phyloP scores from a whole-genome alignment of 2,888 invertebrate genomes.

The Drosophila flavopinicola region DNA sequence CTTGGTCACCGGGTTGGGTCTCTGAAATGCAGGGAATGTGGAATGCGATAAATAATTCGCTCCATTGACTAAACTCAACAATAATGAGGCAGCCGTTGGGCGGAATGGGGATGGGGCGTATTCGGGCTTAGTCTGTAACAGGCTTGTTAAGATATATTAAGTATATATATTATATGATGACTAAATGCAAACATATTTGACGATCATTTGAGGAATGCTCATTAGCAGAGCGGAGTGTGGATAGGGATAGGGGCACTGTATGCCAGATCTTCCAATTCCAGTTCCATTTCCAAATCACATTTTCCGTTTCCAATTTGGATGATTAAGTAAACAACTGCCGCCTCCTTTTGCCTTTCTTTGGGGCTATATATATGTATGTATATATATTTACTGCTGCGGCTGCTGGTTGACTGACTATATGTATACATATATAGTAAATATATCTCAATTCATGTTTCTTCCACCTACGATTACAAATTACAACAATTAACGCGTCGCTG shows the following conservation, averaged over 20 bases:
- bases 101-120: not conserved
- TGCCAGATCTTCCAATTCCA: not conserved
- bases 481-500: slow-evolving; percentile 4
- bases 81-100: not conserved
- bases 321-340: slow-evolving; percentile 27
- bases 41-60: slow-evolving; percentile 24
- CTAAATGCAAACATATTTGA: slow-evolving; percentile 2
- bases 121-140: not conserved
- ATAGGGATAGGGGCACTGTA: not conserved
- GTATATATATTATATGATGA: not conserved
- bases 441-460: not conserved
- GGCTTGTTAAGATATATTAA: not conserved
- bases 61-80: slow-evolving; percentile 16
- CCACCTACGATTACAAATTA: slow-evolving; percentile 5
- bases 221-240: not conserved
- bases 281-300: slow-evolving; percentile 5
- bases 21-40: slow-evolving; percentile 8
- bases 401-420: slow-evolving; percentile 26
- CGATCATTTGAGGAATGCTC: slow-evolving; percentile 8
- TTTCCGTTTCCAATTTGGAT: slow-evolving; percentile 11
- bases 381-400: slow-evolving; percentile 16
- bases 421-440: slow-evolving; percentile 11
- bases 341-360: not conserved
- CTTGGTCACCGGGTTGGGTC: slow-evolving; percentile 1
- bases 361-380: not conserved